Conservation (phyloP, 2,888 invertebrate species). For the Serripes groenlandicus region DNA sequence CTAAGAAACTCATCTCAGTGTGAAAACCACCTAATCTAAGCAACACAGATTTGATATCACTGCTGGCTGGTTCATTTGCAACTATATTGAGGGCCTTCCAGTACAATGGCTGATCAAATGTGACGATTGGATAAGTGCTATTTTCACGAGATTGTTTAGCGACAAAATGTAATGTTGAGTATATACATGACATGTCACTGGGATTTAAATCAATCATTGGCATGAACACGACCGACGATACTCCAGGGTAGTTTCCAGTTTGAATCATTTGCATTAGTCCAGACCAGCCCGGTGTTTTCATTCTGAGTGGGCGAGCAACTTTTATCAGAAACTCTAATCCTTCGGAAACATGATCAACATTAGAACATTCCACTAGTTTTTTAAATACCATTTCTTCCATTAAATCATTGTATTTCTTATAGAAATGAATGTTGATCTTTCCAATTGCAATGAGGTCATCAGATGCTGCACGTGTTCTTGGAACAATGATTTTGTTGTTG, state of each 20-base stretch:
- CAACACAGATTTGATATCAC: slow-evolving; percentile 43
- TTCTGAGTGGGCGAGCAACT: neutral
- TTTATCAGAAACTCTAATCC: too few species aligned
- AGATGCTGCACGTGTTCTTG: too few species aligned
- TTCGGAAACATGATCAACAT: too few species aligned
- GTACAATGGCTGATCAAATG: slow-evolving; percentile 68
- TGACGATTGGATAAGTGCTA: too few species aligned
- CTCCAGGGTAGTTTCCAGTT: neutral
- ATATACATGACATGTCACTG: slow-evolving; percentile 36
- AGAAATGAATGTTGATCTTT: too few species aligned
- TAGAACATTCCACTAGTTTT: too few species aligned
- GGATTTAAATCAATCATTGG: slow-evolving; percentile 29
- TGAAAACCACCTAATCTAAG: slow-evolving; percentile 69
- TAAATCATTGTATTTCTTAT: too few species aligned
- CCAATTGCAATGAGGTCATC: too few species aligned
- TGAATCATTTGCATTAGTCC: slow-evolving; percentile 19
- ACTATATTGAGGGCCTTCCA: slow-evolving; percentile 66
- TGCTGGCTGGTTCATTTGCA: slow-evolving; percentile 23
- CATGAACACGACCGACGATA: neutral
- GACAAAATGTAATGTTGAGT: slow-evolving; percentile 58
- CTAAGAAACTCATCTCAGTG: slow-evolving; percentile 71
- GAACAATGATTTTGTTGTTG: too few species aligned
- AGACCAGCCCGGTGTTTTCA: slow-evolving; percentile 18
- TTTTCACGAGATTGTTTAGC: slow-evolving; percentile 34
- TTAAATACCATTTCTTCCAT: too few species aligned